Conservation (phyloP, 2,113 vertebrate genomes). For the Anoplopoma fimbria region DNA sequence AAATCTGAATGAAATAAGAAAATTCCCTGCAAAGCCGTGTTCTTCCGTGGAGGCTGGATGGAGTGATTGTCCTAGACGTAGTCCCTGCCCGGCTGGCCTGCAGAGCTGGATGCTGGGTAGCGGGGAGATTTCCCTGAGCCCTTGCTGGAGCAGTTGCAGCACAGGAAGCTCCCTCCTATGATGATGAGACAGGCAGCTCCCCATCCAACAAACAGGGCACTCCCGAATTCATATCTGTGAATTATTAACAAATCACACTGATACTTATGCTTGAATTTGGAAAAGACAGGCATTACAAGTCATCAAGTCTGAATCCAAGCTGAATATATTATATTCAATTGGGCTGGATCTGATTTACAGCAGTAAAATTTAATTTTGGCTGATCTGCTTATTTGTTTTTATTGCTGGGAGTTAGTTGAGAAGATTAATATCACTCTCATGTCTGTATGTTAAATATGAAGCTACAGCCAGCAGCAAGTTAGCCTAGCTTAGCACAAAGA, state of each 20-base stretch:
- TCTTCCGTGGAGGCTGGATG: background rate
- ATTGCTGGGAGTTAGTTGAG: background rate
- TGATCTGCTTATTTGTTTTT: background rate
- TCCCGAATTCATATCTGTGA: conserved; percentile 93
- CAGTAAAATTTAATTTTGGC: background rate
- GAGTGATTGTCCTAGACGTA: conserved; percentile 83
- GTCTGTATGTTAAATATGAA: background rate
- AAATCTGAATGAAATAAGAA: background rate
- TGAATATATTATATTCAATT: background rate
- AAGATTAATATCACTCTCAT: background rate
- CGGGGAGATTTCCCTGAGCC: conserved; percentile 81
- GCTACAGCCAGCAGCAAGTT: background rate
- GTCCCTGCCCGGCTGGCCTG: conserved; percentile 83
- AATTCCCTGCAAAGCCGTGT: background rate
- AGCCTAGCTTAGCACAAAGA: background rate
- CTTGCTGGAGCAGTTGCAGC: conserved; percentile 86
- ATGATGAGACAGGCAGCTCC: conserved; percentile 87
- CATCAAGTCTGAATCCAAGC: background rate
- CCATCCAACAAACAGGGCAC: conserved; percentile 94
- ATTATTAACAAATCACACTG: background rate
- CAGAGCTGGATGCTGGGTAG: conserved; percentile 84
- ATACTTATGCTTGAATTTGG: background rate
- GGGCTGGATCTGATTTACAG: background rate
- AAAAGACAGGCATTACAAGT: background rate
- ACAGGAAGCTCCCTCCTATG: conserved; percentile 91